These are phyloP conservation scores for Lasioglossum villosulum DNA, from an alignment of 2,888 invertebrate genomes.

Conservation along the genomic window DNA sequence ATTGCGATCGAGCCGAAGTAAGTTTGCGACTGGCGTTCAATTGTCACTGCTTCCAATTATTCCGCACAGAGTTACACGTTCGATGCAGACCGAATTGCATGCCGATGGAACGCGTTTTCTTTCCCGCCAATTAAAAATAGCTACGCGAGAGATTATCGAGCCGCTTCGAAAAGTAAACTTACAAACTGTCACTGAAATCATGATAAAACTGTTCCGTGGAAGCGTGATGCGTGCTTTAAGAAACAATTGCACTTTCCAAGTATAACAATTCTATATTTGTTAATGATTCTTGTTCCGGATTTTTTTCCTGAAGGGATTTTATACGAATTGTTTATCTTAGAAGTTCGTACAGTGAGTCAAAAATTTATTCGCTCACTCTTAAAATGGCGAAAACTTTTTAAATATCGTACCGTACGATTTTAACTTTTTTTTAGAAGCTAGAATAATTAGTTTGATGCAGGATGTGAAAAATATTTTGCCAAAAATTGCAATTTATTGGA, in stretches of 20 bases:
- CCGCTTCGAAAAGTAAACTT: not conserved
- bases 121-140: not conserved
- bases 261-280: not conserved
- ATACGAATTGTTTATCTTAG: not conserved
- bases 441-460: too few species aligned
- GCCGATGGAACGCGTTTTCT: not conserved
- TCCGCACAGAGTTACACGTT: not conserved
- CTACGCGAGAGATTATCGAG: not conserved
- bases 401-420: too few species aligned
- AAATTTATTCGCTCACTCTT: too few species aligned
- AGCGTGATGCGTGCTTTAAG: not conserved
- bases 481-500: too few species aligned
- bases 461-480: too few species aligned
- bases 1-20: not conserved
- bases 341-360: too few species aligned
- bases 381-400: too few species aligned
- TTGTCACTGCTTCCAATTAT: not conserved
- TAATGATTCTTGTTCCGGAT: not conserved
- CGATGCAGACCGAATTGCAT: not conserved
- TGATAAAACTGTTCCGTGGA: not conserved
- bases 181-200: not conserved
- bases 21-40: conserved; percentile 3
- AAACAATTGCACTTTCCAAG: not conserved
- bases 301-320: not conserved
- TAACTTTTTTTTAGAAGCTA: too few species aligned